Conservation (phyloP, 2,888 invertebrate species). For the Allolobophora icterica region DNA sequence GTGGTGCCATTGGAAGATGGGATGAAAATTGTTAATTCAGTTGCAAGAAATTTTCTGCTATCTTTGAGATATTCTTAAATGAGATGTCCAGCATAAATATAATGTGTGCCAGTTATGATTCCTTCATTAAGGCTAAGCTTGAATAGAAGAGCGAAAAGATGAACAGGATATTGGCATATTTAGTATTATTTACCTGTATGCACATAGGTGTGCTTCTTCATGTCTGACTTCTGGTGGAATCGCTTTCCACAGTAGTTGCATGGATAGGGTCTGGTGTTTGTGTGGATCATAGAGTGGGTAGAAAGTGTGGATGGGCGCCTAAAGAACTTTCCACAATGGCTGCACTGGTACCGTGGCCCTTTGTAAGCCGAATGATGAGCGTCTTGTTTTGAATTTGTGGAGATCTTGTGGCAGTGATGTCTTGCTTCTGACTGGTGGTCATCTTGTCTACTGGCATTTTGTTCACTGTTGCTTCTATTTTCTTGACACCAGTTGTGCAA, state of each 20-base stretch:
- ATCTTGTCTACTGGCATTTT: not conserved
- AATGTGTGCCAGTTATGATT: not conserved
- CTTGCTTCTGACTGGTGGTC: not conserved
- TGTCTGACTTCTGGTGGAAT: constrained; percentile 98
- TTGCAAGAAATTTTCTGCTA: too few relatives aligned
- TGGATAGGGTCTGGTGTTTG: constrained; percentile 94
- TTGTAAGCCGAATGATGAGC: not conserved
- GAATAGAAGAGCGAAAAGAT: not conserved
- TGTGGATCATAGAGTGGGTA: constrained; percentile 95
- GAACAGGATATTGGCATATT: not conserved
- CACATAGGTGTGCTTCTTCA: constrained; percentile 99
- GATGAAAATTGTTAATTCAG: not conserved
- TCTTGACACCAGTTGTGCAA: not conserved
- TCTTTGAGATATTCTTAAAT: too few relatives aligned
- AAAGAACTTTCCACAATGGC: constrained; percentile 95
- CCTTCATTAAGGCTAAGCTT: not conserved
- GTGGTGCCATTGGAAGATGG: not conserved
- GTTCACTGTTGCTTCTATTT: not conserved
- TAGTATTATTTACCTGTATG: constrained; percentile 87
- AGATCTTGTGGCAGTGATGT: not conserved
- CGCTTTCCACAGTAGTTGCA: constrained; percentile 97
- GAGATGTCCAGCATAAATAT: too few relatives aligned
- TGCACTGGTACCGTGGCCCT: constrained; percentile 74
- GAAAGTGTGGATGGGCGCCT: constrained; percentile 94
- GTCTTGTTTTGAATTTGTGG: not conserved